Evolutionary conservation across 2,888 invertebrate genomes (phyloP).

Genomic region (Chironomus riparius): DNA sequence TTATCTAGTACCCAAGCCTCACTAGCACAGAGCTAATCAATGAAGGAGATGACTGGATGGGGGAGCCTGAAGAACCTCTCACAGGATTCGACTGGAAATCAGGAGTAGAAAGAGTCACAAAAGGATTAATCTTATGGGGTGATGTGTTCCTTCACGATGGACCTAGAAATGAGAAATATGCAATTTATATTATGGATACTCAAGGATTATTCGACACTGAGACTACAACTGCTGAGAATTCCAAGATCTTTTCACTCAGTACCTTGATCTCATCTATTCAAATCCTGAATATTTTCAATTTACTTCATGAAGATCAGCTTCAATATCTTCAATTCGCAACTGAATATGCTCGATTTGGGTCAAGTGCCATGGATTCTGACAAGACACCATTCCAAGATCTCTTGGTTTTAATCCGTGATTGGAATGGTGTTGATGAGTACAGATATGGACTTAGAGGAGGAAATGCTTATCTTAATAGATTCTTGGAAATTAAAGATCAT

Average conservation of each 20-base stretch:
- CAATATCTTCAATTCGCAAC: constrained; percentile 25
- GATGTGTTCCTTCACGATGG: constrained; percentile 22
- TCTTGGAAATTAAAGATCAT: not conserved
- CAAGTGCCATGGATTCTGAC: not conserved
- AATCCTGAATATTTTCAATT: constrained; percentile 21
- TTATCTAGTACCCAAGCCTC: not conserved
- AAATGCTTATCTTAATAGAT: not conserved
- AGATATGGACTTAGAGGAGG: constrained; percentile 17
- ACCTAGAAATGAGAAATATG: constrained; percentile 22
- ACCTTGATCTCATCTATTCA: constrained; percentile 27
- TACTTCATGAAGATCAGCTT: constrained; percentile 27
- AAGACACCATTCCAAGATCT: constrained; percentile 4
- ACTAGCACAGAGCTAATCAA: not conserved
- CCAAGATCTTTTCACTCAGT: constrained; percentile 26
- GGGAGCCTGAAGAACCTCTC: constrained; percentile 8
- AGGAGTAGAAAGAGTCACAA: constrained; percentile 15
- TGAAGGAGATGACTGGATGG: constrained; percentile 23
- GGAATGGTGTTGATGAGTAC: constrained; percentile 2
- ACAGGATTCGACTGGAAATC: constrained; percentile 27
- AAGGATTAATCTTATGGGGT: constrained; percentile 27
- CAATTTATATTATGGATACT: constrained; percentile 27
- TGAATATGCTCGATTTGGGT: constrained; percentile 3
- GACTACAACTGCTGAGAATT: constrained; percentile 15
- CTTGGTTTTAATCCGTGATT: constrained; percentile 7
- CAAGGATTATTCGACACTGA: constrained; percentile 27